Evolutionary conservation across 2,113 vertebrate genomes (phyloP).

Genomic region (Pelodiscus sinensis): DNA sequence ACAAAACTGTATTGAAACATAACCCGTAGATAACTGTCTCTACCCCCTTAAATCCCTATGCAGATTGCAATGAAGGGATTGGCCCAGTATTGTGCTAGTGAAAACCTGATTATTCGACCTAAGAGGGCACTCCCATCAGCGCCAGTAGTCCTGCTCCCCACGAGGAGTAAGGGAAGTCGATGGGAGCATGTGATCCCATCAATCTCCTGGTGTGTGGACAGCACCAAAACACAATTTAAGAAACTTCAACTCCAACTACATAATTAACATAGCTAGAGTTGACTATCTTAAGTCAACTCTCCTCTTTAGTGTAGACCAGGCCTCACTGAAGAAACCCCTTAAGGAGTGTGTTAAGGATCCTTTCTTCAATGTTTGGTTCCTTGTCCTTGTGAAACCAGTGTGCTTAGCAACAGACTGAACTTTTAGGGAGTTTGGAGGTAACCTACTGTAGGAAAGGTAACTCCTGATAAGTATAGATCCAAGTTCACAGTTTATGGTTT

Average conservation of each 20-base stretch:
- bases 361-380: not conserved
- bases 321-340: not conserved
- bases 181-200: too few species aligned
- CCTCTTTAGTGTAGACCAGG: too few species aligned
- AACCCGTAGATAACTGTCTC: not conserved
- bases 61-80: not conserved
- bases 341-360: not conserved
- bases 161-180: too few species aligned
- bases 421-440: not conserved
- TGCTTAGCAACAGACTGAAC: not conserved
- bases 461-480: not conserved
- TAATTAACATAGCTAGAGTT: too few species aligned
- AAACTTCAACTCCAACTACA: too few species aligned
- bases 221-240: too few species aligned
- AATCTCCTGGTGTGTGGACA: too few species aligned
- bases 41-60: not conserved
- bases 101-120: too few species aligned
- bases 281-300: too few species aligned
- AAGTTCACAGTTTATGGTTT: not conserved
- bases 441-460: not conserved
- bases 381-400: not conserved
- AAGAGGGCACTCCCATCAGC: too few species aligned
- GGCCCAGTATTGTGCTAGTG: not conserved
- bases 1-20: not conserved
- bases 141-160: too few species aligned